Evolutionary conservation across 2,797 vertebrate species (phyloP), one percentile per base, ranked within the genome.

Genomic region (Oreochromis mossambicus): DNA sequence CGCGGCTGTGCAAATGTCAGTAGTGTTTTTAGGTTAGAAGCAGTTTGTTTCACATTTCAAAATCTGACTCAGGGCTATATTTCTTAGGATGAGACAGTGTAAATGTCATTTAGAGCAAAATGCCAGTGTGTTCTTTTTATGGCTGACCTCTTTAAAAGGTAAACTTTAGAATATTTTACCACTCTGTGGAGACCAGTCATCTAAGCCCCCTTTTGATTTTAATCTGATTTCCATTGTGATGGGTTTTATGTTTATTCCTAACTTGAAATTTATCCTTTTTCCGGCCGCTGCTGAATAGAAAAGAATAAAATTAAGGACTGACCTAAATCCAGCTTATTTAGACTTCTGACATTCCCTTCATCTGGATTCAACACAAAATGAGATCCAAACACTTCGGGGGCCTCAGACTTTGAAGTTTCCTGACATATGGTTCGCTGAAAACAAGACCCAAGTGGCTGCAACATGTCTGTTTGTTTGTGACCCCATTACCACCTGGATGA

Each of bases 31-130:
- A 81, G 85, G 80, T 87, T 83, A 24, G 83, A 81, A 81, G 80
- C 79, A 58, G 75, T 90, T 92, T 88, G 90, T 91, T 91, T 93
- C 91, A 90, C 88, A 87, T 93, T 93, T 90, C 43, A 63, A 80
- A 90, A 83, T 61, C 34, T 79, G 52, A 87, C 87, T 93, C 29
- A 15, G 46, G 91, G 93, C 86, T 66, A 76, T 43, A 78, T 86
- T 91, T 92, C 78, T 58, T 32, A 1, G 52, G 86, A 91, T 68
- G 48, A 79, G 83, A 84, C 66, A 4, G 55, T 81, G 76, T 87
- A 91, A 93, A 93, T 94, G 93, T 89, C 93, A 91, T 87, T 91
- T 80, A 68, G 78, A 90, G 88, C 73, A 38, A 94, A 94, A 95
- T 94, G 92, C 81, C 94, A 94, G 17, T 5, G 78, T 80, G 84